A percentile compares a stretch with the other conserved stretches of the same genome.
These are phyloP conservation scores for Pectinophora gossypiella DNA, from an alignment of 1,140 invertebrate species.

Conservation along the genomic window DNA sequence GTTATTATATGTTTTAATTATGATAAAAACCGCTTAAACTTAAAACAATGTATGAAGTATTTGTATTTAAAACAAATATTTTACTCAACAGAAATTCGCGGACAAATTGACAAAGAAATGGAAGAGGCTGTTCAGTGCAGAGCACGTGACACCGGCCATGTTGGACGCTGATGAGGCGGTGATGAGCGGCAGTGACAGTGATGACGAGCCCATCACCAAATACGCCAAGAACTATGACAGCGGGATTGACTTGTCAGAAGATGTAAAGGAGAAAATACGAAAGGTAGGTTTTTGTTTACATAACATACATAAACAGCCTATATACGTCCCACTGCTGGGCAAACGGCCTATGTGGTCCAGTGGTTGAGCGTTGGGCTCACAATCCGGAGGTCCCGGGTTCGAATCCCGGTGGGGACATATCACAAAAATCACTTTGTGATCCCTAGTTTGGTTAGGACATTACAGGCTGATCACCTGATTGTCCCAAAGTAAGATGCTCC, in stretches of 20 bases:
- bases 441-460: too few relatives aligned
- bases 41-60: background rate
- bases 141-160: slow-evolving; percentile 6
- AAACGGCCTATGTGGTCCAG: too few relatives aligned
- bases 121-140: slow-evolving; percentile 19
- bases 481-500: too few relatives aligned
- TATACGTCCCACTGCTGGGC: too few relatives aligned
- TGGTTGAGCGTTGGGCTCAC: too few relatives aligned
- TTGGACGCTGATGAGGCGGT: background rate
- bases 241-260: slow-evolving; percentile 44
- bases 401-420: too few relatives aligned
- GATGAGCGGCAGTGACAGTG: background rate
- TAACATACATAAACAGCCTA: too few relatives aligned
- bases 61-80: background rate
- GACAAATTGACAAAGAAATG: slow-evolving; percentile 33
- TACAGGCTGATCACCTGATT: too few relatives aligned
- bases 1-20: too few relatives aligned
- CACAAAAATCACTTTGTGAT: too few relatives aligned
- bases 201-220: slow-evolving; percentile 46
- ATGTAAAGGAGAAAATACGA: slow-evolving; percentile 41
- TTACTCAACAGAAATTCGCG: slow-evolving; percentile 30
- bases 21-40: too few relatives aligned
- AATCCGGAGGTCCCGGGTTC: too few relatives aligned
- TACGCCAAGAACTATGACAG: slow-evolving; percentile 44
- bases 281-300: slow-evolving; percentile 27